Evolutionary conservation across 1,140 invertebrate genomes (phyloP).

Genomic region (Brachionus calyciflorus): DNA sequence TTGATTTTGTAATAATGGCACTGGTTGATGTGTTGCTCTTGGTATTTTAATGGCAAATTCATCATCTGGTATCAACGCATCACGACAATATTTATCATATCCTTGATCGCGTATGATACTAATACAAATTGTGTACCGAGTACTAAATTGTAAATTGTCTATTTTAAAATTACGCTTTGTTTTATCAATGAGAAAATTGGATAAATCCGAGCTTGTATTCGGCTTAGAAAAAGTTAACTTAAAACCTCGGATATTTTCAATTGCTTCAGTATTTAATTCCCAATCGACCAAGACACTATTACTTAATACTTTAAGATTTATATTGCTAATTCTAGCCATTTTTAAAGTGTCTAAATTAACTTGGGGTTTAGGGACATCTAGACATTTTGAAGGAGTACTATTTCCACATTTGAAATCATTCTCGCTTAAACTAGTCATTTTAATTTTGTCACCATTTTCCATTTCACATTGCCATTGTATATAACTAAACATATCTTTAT

Average conservation of each 20-base stretch:
- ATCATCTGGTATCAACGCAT: background rate
- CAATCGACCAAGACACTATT: constrained; percentile 19
- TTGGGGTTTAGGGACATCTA: background rate
- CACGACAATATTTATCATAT: constrained; percentile 45
- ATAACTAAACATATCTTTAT: constrained; percentile 9
- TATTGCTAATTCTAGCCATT: background rate
- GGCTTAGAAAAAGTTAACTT: constrained; percentile 20
- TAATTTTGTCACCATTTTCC: background rate
- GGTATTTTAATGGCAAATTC: background rate
- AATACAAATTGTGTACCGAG: constrained; percentile 34
- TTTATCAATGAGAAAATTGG: background rate
- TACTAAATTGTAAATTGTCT: constrained; percentile 16
- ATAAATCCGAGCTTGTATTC: background rate
- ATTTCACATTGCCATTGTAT: constrained; percentile 41
- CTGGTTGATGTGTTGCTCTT: background rate
- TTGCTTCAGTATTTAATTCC: background rate
- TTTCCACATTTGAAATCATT: background rate
- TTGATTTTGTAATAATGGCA: background rate
- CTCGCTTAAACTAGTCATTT: background rate
- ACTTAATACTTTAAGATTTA: background rate
- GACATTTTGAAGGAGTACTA: background rate
- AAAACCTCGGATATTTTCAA: constrained; percentile 22
- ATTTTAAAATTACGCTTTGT: constrained; percentile 28
- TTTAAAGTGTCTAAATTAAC: background rate
- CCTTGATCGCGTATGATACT: constrained; percentile 27